Evolutionary conservation across 2,888 invertebrate species (phyloP).

Genomic region (Criorhina ranunculi): DNA sequence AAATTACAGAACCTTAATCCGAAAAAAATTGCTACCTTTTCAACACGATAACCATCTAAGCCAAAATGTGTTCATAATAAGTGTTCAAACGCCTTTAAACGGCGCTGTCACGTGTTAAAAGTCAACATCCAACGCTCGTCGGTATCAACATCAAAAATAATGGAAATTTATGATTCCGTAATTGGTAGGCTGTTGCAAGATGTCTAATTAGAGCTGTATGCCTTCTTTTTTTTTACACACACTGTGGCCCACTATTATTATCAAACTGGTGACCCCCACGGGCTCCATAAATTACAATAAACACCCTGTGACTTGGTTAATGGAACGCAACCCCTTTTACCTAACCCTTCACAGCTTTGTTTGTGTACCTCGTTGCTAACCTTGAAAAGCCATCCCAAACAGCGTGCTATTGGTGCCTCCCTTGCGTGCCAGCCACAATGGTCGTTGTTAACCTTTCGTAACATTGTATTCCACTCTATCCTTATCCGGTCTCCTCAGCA

Average conservation of each 20-base stretch:
- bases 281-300: slow-evolving; percentile 21
- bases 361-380: slow-evolving; percentile 14
- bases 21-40: background rate
- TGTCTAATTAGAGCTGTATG: slow-evolving; percentile 2
- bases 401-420: background rate
- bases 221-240: background rate
- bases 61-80: background rate
- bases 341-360: background rate
- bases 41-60: background rate
- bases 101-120: slow-evolving; percentile 3
- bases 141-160: slow-evolving; percentile 3
- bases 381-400: slow-evolving; percentile 17
- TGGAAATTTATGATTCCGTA: slow-evolving; percentile 21
- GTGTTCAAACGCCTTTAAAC: background rate
- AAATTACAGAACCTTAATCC: background rate
- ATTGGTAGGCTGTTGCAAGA: background rate
- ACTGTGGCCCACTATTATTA: background rate
- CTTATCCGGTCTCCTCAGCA: slow-evolving; percentile 24
- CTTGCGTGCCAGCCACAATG: slow-evolving; percentile 29
- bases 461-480: slow-evolving; percentile 22
- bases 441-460: slow-evolving; percentile 6
- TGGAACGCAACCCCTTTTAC: slow-evolving; percentile 10
- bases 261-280: background rate
- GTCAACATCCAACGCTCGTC: background rate
- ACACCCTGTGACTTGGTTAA: slow-evolving; percentile 18